phyloP scores from a whole-genome alignment of 2,797 vertebrate genomes.

The Rousettus madagascariensis region DNA sequence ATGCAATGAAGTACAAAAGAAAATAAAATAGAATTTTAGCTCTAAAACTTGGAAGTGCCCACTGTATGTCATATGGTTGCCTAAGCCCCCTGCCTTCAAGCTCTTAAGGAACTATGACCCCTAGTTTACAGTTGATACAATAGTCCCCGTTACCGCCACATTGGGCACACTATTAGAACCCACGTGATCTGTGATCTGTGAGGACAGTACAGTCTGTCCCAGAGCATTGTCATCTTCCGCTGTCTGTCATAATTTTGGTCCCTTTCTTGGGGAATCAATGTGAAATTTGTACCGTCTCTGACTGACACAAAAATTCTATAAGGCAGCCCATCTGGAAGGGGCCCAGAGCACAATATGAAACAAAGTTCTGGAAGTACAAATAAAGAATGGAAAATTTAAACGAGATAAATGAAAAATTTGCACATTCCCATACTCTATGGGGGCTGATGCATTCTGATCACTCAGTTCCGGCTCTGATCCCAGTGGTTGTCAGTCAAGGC shows the following conservation, averaged over 20 bases:
- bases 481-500: background rate
- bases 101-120: background rate
- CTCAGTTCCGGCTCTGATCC: background rate
- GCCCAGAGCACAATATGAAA: background rate
- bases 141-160: background rate
- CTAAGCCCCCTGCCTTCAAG: background rate
- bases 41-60: slow-evolving; percentile 46
- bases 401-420: background rate
- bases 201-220: background rate
- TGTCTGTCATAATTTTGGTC: background rate
- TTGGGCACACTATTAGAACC: background rate
- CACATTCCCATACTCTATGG: background rate
- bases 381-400: slow-evolving; percentile 11
- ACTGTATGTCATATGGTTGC: background rate
- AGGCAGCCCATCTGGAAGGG: background rate
- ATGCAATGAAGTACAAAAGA: slow-evolving; percentile 80
- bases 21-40: slow-evolving; percentile 76
- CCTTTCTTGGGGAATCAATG: background rate
- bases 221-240: background rate
- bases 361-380: slow-evolving; percentile 12
- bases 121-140: background rate
- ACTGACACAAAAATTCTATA: background rate
- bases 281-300: background rate
- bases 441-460: background rate
- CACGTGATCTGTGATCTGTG: background rate